Percentiles rank a stretch among this genome's conserved stretches.
These are phyloP conservation scores for Microctenopoma stevenorrisi DNA, from an alignment of 2,797 vertebrate species.

Conservation along the genomic window DNA sequence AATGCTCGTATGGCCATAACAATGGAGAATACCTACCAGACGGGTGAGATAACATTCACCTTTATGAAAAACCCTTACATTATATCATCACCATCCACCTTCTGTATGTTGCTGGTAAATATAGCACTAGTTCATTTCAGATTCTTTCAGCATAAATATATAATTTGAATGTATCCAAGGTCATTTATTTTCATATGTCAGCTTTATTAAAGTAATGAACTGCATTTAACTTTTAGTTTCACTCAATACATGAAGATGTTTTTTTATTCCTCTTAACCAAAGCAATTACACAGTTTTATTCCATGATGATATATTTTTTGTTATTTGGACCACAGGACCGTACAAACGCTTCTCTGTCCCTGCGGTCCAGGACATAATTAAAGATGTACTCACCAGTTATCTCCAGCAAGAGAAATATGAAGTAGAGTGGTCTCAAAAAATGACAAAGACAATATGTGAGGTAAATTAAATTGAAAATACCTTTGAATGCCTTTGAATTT, in stretches of 20 bases:
- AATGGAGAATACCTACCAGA: slow-evolving; percentile 88
- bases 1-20: slow-evolving; percentile 62
- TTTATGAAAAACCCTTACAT: not conserved
- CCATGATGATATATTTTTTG: not conserved
- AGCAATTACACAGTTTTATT: not conserved
- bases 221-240: not conserved
- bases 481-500: not conserved
- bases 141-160: not conserved
- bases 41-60: slow-evolving; percentile 67
- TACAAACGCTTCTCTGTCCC: slow-evolving; percentile 80
- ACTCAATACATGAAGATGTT: not conserved
- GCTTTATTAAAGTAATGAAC: too few relatives aligned
- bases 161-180: not conserved
- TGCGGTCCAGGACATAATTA: slow-evolving; percentile 85
- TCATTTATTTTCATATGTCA: too few relatives aligned
- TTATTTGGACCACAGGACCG: slow-evolving; percentile 80
- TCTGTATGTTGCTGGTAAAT: not conserved
- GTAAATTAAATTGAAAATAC: slow-evolving; percentile 68
- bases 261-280: not conserved
- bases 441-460: slow-evolving; percentile 90
- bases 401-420: slow-evolving; percentile 89
- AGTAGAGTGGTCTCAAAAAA: slow-evolving; percentile 85
- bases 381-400: slow-evolving; percentile 86
- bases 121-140: not conserved
- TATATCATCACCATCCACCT: not conserved